phyloP scores from a whole-genome alignment of 2,797 vertebrate species.

The Myiotriccus ornatus region DNA sequence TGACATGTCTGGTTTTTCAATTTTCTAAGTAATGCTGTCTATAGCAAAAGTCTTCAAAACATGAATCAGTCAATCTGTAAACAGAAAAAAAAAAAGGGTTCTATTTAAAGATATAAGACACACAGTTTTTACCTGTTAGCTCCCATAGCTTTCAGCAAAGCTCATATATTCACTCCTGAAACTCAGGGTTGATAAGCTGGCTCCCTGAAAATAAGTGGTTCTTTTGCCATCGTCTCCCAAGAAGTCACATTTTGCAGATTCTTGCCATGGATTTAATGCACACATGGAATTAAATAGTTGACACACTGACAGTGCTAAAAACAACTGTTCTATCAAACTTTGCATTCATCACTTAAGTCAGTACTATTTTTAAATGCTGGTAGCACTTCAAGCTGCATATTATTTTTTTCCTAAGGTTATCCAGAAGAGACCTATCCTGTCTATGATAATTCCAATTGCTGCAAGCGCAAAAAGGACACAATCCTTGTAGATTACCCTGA shows the following conservation, averaged over 20 bases:
- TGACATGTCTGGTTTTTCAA: not conserved
- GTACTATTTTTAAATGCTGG: conserved; percentile 8
- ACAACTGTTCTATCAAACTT: not conserved
- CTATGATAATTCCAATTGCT: conserved; percentile 73
- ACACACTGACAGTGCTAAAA: not conserved
- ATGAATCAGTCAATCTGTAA: not conserved
- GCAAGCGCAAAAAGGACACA: conserved; percentile 68
- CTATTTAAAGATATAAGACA: not conserved
- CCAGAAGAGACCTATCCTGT: conserved; percentile 89
- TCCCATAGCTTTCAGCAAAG: not conserved
- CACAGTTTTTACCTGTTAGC: not conserved
- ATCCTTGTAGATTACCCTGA: conserved; percentile 77
- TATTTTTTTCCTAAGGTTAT: conserved; percentile 79
- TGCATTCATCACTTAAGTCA: not conserved
- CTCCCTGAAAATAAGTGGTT: not conserved
- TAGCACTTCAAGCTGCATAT: not conserved
- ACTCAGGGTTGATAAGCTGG: not conserved
- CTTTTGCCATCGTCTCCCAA: not conserved
- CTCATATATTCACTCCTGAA: not conserved
- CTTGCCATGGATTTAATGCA: not conserved
- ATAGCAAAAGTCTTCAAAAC: not conserved
- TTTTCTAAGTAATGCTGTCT: not conserved
- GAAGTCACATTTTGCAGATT: not conserved
- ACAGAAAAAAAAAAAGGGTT: not conserved
- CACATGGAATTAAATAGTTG: not conserved